These are phyloP conservation scores for Takifugu flavidus DNA, from an alignment of 2,113 vertebrate species.

Conservation along the genomic window DNA sequence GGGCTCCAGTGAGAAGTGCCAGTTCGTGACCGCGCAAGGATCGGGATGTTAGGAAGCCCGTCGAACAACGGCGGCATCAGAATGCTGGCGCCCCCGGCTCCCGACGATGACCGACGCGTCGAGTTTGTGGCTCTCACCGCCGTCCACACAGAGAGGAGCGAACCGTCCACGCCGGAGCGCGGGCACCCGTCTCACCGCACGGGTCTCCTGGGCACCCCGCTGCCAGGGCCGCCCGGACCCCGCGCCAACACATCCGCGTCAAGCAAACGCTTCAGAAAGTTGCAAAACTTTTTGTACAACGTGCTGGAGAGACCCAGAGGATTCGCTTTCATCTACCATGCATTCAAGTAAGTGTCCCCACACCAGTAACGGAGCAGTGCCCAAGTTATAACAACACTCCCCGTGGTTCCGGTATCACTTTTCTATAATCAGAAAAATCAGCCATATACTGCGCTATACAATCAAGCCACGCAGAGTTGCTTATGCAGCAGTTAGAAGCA, in stretches of 20 bases:
- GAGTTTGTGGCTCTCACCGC: constrained; percentile 87
- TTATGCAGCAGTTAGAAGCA: constrained; percentile 27
- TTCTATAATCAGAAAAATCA: no score
- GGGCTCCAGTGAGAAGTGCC: constrained; percentile 20
- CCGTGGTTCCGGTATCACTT: no score
- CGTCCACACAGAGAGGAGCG: constrained; percentile 82
- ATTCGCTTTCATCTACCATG: constrained; percentile 92
- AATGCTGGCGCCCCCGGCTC: constrained; percentile 70
- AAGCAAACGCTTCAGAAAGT: constrained; percentile 82
- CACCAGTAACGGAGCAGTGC: no score
- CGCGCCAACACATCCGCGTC: constrained; percentile 74
- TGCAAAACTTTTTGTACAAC: constrained; percentile 91
- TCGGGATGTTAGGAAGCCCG: constrained; percentile 72
- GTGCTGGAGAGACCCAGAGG: constrained; percentile 88
- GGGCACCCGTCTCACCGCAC: constrained; percentile 79
- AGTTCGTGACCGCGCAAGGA: neutral
- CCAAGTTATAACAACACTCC: no score
- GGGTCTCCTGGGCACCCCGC: constrained; percentile 83
- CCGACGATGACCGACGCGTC: constrained; percentile 75
- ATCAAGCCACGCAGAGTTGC: constrained; percentile 47
- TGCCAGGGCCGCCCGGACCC: constrained; percentile 74
- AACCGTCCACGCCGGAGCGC: constrained; percentile 78
- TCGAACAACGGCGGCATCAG: constrained; percentile 81
- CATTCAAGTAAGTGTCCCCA: constrained; percentile 84
- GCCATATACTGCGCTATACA: constrained; percentile 27